Conservation (phyloP, 2,113 vertebrate species). For the Pygathrix nemaeus region DNA sequence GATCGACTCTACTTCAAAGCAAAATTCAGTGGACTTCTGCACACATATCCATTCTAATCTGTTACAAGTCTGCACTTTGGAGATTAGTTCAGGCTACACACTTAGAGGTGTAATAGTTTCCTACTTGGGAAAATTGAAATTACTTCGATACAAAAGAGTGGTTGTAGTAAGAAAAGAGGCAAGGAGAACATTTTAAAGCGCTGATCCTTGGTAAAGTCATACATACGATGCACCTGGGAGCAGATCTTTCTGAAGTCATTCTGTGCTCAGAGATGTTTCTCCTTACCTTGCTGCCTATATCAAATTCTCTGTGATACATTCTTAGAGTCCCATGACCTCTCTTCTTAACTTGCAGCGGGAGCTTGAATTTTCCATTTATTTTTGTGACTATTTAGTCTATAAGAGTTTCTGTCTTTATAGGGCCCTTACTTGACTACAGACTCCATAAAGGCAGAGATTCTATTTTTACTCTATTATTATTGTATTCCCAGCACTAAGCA, state of each 20-base stretch:
- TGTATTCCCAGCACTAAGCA: neutral
- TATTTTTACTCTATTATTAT: neutral
- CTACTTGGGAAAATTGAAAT: neutral
- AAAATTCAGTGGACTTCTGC: neutral
- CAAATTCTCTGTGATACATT: neutral
- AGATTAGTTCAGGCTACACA: neutral
- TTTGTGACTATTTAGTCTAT: neutral
- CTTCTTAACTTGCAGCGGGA: neutral
- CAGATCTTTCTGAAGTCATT: rapidly evolving
- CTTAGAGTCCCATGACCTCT: neutral
- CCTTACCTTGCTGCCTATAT: too few species aligned
- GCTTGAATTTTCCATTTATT: neutral
- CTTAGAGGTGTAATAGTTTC: neutral
- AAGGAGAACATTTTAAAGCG: neutral
- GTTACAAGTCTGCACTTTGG: neutral
- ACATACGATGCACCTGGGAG: neutral
- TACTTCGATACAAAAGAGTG: neutral
- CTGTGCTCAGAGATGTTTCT: neutral
- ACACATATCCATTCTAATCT: neutral
- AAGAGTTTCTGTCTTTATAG: neutral
- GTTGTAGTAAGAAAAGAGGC: neutral
- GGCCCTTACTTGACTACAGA: neutral
- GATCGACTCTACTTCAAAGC: neutral
- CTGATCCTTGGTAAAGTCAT: neutral
- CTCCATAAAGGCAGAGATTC: neutral